These are phyloP conservation scores for Ptychochromis oligacanthus DNA, from an alignment of 2,113 vertebrate genomes.

Conservation along the genomic window DNA sequence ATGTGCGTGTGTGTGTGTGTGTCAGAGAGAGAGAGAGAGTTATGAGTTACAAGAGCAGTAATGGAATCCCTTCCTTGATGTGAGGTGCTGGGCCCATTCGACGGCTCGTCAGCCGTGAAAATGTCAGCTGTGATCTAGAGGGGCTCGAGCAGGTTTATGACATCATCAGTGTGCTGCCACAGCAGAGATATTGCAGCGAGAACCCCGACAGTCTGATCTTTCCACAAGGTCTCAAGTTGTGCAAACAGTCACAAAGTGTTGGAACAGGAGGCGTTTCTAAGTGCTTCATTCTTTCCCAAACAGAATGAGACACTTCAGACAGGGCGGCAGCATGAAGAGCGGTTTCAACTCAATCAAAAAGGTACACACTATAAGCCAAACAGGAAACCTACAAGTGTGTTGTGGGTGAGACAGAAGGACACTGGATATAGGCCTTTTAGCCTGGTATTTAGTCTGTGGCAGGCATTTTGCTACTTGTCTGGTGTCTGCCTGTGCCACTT, in stretches of 20 bases:
- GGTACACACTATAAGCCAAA: constrained; percentile 59
- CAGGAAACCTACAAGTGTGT: constrained; percentile 64
- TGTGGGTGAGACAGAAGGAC: constrained; percentile 51
- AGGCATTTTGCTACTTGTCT: constrained; percentile 53
- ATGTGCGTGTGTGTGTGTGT: too few relatives aligned
- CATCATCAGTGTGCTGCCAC: constrained; percentile 80
- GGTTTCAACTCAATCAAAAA: constrained; percentile 55
- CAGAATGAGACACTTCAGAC: constrained; percentile 37
- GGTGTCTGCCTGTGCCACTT: constrained; percentile 50
- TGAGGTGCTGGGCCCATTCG: constrained; percentile 60
- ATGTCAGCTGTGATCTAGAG: constrained; percentile 76
- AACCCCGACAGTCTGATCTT: constrained; percentile 40
- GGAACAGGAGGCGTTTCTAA: not conserved
- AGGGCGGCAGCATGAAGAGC: not conserved
- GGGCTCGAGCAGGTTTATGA: constrained; percentile 74
- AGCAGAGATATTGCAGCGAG: constrained; percentile 58
- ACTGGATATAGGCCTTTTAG: constrained; percentile 64
- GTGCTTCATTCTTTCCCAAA: constrained; percentile 48
- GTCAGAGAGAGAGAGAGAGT: constrained; percentile 29
- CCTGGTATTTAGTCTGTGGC: constrained; percentile 65
- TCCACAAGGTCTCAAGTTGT: constrained; percentile 55
- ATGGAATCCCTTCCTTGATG: constrained; percentile 63
- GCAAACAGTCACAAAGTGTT: constrained; percentile 61
- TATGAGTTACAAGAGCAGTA: constrained; percentile 68
- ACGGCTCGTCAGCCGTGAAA: constrained; percentile 74